Percentiles rank a stretch among this genome's conserved stretches.
Evolutionary conservation across 2,888 invertebrate genomes (phyloP).

Genomic region (Blastobasis adustella): DNA sequence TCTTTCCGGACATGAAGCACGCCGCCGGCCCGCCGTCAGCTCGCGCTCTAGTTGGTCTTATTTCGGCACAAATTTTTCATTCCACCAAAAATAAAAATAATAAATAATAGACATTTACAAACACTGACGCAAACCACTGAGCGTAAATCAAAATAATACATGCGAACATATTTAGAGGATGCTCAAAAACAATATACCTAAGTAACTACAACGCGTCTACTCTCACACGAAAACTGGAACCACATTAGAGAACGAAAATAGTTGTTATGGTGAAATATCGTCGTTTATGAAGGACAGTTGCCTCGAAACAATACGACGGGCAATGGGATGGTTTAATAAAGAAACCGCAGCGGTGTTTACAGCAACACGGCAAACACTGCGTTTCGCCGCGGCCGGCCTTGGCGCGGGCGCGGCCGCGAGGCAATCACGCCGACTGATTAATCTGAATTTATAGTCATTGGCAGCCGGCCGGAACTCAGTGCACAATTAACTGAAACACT

Average conservation of each 20-base stretch:
- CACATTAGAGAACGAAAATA: too few relatives aligned
- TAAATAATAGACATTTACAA: slow-evolving; percentile 17
- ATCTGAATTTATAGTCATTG: slow-evolving; percentile 59
- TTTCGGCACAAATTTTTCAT: slow-evolving; percentile 9
- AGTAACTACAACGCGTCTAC: too few relatives aligned
- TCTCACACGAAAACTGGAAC: too few relatives aligned
- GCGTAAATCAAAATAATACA: slow-evolving; percentile 35
- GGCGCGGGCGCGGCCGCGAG: slow-evolving; percentile 25
- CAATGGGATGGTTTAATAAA: neutral
- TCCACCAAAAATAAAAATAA: slow-evolving; percentile 4
- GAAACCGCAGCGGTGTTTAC: slow-evolving; percentile 11
- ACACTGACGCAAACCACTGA: slow-evolving; percentile 38
- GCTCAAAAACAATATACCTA: too few relatives aligned
- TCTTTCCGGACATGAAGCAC: slow-evolving; percentile 17
- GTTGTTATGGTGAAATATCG: too few relatives aligned
- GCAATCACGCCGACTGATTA: slow-evolving; percentile 42
- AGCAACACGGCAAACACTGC: slow-evolving; percentile 19
- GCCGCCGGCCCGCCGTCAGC: slow-evolving; percentile 6
- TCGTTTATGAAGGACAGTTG: too few relatives aligned
- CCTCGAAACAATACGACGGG: too few relatives aligned
- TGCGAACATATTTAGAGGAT: slow-evolving; percentile 7
- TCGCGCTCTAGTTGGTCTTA: slow-evolving; percentile 6
- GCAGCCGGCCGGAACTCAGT: slow-evolving; percentile 41
- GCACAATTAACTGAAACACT: slow-evolving; percentile 52
- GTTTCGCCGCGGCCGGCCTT: slow-evolving; percentile 27